These are phyloP conservation scores for Theocolax elegans DNA, from an alignment of 1,140 invertebrate species.

Conservation along the genomic window DNA sequence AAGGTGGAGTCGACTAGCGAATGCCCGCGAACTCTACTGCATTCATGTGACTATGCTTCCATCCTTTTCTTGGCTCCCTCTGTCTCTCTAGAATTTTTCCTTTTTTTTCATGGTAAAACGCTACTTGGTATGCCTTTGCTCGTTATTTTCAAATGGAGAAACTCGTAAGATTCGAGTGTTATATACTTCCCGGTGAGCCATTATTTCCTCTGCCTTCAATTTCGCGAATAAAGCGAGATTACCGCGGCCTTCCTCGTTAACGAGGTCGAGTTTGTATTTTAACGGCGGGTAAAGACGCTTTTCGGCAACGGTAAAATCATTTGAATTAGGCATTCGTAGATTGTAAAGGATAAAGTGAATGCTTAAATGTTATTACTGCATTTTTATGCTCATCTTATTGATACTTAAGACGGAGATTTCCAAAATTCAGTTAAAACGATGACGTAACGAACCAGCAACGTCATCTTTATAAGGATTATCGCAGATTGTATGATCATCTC, in stretches of 20 bases:
- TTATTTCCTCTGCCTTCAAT: conserved; percentile 38
- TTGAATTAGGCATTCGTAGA: neutral
- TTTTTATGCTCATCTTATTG: too few relatives aligned
- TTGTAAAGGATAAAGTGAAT: neutral
- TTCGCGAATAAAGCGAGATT: conserved; percentile 34
- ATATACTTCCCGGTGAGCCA: conserved; percentile 9
- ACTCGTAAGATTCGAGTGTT: conserved; percentile 31
- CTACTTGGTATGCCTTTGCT: neutral
- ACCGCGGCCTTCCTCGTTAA: conserved; percentile 28
- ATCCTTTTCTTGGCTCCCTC: neutral
- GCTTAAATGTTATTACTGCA: too few relatives aligned
- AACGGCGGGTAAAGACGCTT: conserved; percentile 1
- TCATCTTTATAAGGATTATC: too few relatives aligned
- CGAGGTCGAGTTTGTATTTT: conserved; percentile 31
- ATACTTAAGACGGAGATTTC: too few relatives aligned
- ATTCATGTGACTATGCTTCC: neutral
- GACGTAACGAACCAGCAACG: too few relatives aligned
- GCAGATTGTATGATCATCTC: too few relatives aligned
- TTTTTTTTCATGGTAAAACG: conserved; percentile 10
- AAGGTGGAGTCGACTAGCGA: conserved; percentile 45
- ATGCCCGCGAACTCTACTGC: conserved; percentile 13
- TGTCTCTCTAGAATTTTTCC: neutral
- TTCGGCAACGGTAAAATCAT: neutral
- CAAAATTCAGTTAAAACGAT: too few relatives aligned
- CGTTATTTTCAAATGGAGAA: conserved; percentile 39